Evolutionary conservation across 1,140 invertebrate species (phyloP).

Genomic region (Drosophila arawakana): DNA sequence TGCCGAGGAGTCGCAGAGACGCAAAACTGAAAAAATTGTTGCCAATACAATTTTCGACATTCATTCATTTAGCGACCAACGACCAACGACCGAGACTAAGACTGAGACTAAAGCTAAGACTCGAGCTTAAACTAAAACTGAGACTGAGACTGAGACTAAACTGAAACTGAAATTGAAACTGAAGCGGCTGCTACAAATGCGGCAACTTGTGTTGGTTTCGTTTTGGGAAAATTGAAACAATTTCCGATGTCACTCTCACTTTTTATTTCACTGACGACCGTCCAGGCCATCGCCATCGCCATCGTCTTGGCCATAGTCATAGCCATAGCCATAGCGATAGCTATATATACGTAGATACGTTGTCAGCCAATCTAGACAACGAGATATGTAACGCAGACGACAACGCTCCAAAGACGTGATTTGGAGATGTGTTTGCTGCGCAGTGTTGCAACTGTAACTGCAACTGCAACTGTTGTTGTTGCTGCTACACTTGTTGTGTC

Average conservation of each 20-base stretch:
- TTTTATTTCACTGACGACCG: constrained; percentile 73
- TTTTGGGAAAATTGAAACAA: constrained; percentile 83
- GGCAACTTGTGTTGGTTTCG: constrained; percentile 74
- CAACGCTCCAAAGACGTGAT: constrained; percentile 68
- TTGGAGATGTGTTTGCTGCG: constrained; percentile 75
- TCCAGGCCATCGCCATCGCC: constrained; percentile 37
- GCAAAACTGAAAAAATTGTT: constrained; percentile 70
- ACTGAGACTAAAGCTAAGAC: background rate
- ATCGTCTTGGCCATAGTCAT: constrained; percentile 7
- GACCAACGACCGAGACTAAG: constrained; percentile 41
- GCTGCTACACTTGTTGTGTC: constrained; percentile 76
- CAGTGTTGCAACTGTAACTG: constrained; percentile 57
- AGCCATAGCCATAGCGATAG: constrained; percentile 5
- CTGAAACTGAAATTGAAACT: constrained; percentile 11
- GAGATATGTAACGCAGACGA: constrained; percentile 77
- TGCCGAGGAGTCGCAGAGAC: constrained; percentile 18
- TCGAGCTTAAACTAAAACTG: constrained; percentile 24
- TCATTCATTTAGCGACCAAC: constrained; percentile 79
- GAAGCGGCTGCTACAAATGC: constrained; percentile 61
- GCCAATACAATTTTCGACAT: constrained; percentile 83
- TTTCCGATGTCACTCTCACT: constrained; percentile 84
- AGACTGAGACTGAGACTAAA: constrained; percentile 7
- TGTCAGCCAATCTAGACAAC: constrained; percentile 75
- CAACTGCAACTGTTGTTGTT: constrained; percentile 46
- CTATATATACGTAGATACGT: constrained; percentile 20